Percentiles rank a stretch among this genome's conserved stretches.
Evolutionary conservation across 2,797 vertebrate species (phyloP).

Genomic region (Kryptopterus vitreolus): DNA sequence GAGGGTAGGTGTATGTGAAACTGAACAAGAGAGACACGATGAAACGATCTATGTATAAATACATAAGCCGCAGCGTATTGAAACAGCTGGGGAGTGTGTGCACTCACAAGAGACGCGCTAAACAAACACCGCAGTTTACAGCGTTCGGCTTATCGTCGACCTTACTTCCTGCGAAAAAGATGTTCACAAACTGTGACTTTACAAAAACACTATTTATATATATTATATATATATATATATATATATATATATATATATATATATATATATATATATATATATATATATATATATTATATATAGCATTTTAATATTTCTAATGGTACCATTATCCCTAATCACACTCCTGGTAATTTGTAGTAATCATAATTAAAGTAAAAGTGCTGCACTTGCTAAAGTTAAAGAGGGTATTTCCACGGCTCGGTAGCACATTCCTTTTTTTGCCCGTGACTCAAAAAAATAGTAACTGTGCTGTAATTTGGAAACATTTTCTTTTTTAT

Average conservation of each 20-base stretch:
- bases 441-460: constrained; percentile 1
- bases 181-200: neutral
- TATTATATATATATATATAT: neutral
- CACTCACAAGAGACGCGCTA: constrained; percentile 33
- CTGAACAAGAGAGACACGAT: neutral
- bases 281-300: no score
- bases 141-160: constrained; percentile 36
- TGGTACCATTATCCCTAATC: neutral
- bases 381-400: constrained; percentile 3
- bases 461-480: neutral
- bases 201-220: neutral
- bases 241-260: no score
- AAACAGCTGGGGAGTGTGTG: constrained; percentile 46
- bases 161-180: constrained; percentile 34
- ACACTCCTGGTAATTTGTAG: neutral
- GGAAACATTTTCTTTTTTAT: no score
- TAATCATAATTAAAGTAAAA: neutral
- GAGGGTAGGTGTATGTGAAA: neutral
- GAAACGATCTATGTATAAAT: neutral
- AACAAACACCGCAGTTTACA: constrained; percentile 48
- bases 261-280: no score
- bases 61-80: constrained; percentile 23
- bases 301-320: neutral
- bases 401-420: neutral
- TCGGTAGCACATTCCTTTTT: neutral